A percentile compares a stretch with the other conserved stretches of the same genome.
Evolutionary conservation across 2,113 vertebrate species (phyloP).

Genomic region (Chelonoidis abingdonii): DNA sequence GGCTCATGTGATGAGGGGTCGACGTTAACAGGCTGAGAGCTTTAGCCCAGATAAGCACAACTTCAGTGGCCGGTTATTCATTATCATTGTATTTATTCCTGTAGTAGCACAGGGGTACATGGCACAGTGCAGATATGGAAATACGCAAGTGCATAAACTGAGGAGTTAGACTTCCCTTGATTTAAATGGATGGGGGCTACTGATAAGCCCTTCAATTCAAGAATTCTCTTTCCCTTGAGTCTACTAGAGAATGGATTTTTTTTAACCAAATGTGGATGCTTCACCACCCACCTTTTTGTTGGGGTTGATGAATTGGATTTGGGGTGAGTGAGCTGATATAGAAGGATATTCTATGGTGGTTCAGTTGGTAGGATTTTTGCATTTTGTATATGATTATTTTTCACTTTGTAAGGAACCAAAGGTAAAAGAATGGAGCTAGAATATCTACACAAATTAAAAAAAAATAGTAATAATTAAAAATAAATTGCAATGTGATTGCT

Average conservation of each 20-base stretch:
- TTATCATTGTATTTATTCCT: background rate
- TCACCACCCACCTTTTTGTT: background rate
- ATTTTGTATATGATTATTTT: background rate
- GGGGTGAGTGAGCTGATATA: background rate
- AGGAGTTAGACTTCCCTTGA: background rate
- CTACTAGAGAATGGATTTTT: fast-evolving
- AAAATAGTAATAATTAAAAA: constrained; percentile 48
- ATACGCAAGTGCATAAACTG: fast-evolving
- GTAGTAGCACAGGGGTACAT: fast-evolving
- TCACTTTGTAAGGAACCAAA: constrained; percentile 32
- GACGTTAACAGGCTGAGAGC: background rate
- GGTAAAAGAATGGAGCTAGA: constrained; percentile 3
- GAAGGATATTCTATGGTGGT: background rate
- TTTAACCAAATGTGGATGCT: background rate
- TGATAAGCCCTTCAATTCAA: background rate
- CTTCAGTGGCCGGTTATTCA: fast-evolving
- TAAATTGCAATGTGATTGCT: background rate
- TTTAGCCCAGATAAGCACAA: background rate
- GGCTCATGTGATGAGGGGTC: background rate
- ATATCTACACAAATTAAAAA: constrained; percentile 63
- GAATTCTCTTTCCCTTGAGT: background rate
- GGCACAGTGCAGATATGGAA: fast-evolving
- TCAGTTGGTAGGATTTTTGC: constrained; percentile 20
- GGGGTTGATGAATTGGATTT: background rate
- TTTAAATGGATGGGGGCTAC: fast-evolving